Evolutionary conservation across 2,888 invertebrate species (phyloP).

Genomic region (Pristionchus maxplancki): DNA sequence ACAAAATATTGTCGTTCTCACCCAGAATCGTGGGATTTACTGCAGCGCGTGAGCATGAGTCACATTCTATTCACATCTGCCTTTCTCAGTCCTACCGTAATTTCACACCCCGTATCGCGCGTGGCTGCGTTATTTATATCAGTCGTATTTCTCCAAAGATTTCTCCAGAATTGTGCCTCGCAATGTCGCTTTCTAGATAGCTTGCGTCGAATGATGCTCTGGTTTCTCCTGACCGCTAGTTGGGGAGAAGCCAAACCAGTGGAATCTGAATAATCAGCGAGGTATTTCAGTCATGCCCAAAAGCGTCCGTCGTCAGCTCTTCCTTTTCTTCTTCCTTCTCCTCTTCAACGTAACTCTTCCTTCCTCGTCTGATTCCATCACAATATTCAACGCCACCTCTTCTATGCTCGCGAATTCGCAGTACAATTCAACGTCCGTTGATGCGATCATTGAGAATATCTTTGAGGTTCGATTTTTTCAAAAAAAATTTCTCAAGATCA

Average conservation of each 20-base stretch:
- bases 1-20: background rate
- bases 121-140: background rate
- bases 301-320: background rate
- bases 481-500: too few species aligned
- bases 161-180: too few species aligned
- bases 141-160: too few species aligned
- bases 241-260: too few species aligned
- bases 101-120: background rate
- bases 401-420: background rate
- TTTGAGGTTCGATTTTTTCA: constrained; percentile 40
- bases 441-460: constrained; percentile 29
- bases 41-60: background rate
- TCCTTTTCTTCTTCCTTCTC: constrained; percentile 39
- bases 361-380: background rate
- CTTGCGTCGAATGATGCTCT: too few species aligned
- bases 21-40: background rate
- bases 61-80: too few species aligned
- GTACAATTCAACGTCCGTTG: background rate
- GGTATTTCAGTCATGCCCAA: too few species aligned
- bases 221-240: background rate
- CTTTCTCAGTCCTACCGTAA: background rate
- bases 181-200: too few species aligned
- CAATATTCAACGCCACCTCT: background rate
- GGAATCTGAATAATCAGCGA: too few species aligned
- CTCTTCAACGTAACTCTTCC: background rate